phyloP scores from a whole-genome alignment of 2,113 vertebrate species.

The Petromus typicus region DNA sequence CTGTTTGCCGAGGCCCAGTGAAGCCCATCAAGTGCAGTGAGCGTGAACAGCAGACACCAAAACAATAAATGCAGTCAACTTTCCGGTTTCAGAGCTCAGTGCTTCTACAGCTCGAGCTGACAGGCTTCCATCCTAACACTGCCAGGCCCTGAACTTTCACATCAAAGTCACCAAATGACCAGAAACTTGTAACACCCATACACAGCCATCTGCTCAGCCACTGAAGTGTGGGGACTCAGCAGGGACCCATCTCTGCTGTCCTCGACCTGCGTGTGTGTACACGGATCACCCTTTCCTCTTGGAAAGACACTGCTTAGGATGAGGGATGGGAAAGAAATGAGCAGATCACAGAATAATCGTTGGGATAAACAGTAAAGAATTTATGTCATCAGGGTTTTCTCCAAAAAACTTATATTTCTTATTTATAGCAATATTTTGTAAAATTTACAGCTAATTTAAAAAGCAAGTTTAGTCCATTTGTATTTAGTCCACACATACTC shows the following conservation, averaged over 20 bases:
- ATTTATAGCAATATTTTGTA: background rate
- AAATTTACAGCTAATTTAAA: background rate
- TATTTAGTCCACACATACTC: background rate
- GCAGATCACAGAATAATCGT: conserved; percentile 23
- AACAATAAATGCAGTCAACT: background rate
- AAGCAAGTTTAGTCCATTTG: background rate
- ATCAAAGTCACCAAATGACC: conserved; percentile 57
- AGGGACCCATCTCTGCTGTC: conserved; percentile 4
- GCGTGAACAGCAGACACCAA: background rate
- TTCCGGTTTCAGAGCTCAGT: background rate
- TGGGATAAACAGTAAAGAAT: background rate
- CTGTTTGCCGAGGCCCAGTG: background rate
- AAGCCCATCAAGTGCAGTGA: background rate
- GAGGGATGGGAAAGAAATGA: background rate
- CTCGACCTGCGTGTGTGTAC: background rate
- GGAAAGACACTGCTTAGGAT: fast-evolving
- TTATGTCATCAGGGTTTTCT: background rate
- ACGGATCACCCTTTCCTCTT: fast-evolving
- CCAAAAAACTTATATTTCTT: conserved; percentile 32
- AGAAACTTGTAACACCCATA: conserved; percentile 58
- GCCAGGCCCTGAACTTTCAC: conserved; percentile 52
- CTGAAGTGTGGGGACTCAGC: background rate
- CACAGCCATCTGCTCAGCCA: conserved; percentile 64
- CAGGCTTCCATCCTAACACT: conserved; percentile 65
- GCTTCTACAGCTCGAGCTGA: conserved; percentile 57